phyloP scores from a whole-genome alignment of 1,140 invertebrate species.

The Drosophila mojavensis region DNA sequence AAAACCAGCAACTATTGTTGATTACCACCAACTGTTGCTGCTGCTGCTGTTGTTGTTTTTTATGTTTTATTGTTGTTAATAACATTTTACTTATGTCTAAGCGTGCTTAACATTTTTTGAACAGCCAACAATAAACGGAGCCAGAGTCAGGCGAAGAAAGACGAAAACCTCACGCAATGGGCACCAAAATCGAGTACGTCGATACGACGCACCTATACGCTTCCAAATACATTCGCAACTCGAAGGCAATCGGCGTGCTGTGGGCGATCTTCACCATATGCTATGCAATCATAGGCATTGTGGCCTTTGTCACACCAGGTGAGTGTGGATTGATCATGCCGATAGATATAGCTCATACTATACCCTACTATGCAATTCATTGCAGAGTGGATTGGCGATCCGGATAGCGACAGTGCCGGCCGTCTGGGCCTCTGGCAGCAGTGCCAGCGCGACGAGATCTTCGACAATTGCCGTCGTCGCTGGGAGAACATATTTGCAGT shows the following conservation, averaged over 20 bases:
- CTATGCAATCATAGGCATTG: constrained; percentile 97
- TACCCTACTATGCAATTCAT: not conserved
- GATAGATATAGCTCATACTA: not conserved
- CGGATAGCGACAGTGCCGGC: constrained; percentile 93
- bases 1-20: constrained; percentile 40
- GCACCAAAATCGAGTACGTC: constrained; percentile 95
- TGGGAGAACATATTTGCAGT: constrained; percentile 93
- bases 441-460: constrained; percentile 89
- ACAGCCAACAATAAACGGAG: constrained; percentile 43
- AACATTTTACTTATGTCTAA: constrained; percentile 51
- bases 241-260: constrained; percentile 97
- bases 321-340: constrained; percentile 16
- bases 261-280: constrained; percentile 99
- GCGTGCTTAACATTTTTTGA: constrained; percentile 45
- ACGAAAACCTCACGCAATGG: constrained; percentile 86
- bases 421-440: constrained; percentile 96
- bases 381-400: constrained; percentile 94
- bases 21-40: constrained; percentile 20
- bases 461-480: constrained; percentile 91
- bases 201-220: constrained; percentile 95
- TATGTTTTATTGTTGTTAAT: constrained; percentile 27
- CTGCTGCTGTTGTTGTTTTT: constrained; percentile 34
- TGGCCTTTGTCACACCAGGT: constrained; percentile 95
- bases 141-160: constrained; percentile 6
- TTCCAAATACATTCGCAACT: constrained; percentile 97